phyloP scores from a whole-genome alignment of 1,140 invertebrate genomes.

The Drosophila kohkoa region DNA sequence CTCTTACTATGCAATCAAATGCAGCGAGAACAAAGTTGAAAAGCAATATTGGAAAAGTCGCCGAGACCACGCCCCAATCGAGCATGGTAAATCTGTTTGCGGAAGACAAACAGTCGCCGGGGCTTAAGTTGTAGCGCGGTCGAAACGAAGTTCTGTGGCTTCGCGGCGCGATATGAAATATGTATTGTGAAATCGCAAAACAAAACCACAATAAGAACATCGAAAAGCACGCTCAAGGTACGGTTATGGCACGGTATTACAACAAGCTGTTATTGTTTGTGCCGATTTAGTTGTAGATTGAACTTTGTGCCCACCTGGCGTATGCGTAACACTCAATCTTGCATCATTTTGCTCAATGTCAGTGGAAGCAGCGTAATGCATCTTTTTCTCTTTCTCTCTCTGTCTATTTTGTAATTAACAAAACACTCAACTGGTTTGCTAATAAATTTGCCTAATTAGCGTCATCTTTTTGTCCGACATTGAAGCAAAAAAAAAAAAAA shows the following conservation, averaged over 20 bases:
- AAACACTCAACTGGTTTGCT: conserved; percentile 28
- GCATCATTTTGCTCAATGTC: conserved; percentile 35
- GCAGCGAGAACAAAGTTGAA: conserved; percentile 23
- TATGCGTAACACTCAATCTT: conserved; percentile 37
- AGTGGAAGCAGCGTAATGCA: conserved; percentile 9
- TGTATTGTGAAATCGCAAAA: conserved; percentile 31
- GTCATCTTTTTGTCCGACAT: conserved; percentile 22
- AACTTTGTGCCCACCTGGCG: conserved; percentile 33
- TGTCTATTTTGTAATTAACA: conserved; percentile 22
- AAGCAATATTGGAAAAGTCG: conserved; percentile 35
- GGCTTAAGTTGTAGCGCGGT: conserved; percentile 10
- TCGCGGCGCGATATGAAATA: conserved; percentile 40
- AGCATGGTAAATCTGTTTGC: conserved; percentile 52
- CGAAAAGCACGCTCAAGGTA: conserved; percentile 32
- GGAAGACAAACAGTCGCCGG: conserved; percentile 45
- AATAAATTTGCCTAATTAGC: conserved; percentile 28
- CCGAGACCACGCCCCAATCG: conserved; percentile 6
- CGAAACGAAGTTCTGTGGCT: conserved; percentile 51
- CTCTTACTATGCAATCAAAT: conserved; percentile 21
- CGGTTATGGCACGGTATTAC: conserved; percentile 24
- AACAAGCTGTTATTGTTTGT: conserved; percentile 12
- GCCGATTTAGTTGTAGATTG: conserved; percentile 2
- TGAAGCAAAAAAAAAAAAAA: conserved; percentile 5
- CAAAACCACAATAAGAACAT: conserved; percentile 39
- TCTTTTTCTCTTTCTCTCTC: background rate